These are phyloP conservation scores for Dryobates pubescens DNA, from an alignment of 2,797 vertebrate genomes.

Conservation along the genomic window DNA sequence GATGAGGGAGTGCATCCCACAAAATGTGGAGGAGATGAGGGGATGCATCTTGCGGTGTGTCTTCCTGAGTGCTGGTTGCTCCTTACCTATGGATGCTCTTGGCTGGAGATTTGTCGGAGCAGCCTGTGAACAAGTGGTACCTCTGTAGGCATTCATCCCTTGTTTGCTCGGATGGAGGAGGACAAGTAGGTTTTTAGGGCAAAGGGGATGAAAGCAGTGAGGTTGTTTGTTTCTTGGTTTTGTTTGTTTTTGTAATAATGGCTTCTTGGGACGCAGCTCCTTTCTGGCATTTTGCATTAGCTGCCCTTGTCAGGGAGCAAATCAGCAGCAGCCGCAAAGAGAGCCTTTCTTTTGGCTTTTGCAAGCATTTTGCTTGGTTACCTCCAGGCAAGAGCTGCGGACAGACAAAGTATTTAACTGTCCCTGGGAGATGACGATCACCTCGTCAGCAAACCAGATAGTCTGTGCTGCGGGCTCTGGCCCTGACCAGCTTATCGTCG, in stretches of 20 bases:
- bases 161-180: rapidly evolving
- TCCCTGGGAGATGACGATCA: not conserved
- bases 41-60: not conserved
- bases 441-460: not conserved
- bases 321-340: not conserved
- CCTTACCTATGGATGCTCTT: not conserved
- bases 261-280: rapidly evolving
- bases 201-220: rapidly evolving
- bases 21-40: not conserved
- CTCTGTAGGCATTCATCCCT: not conserved
- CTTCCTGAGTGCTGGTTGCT: not conserved
- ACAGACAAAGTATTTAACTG: not conserved
- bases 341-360: not conserved
- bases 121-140: rapidly evolving
- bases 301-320: rapidly evolving
- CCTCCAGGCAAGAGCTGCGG: not conserved
- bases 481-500: not conserved
- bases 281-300: not conserved
- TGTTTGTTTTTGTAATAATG: not conserved
- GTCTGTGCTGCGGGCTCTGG: not conserved
- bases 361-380: not conserved
- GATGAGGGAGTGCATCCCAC: rapidly evolving
- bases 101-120: not conserved
- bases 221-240: not conserved
- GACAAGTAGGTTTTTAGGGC: not conserved